Conservation (phyloP, 2,113 vertebrate species). For the Bombycilla garrulus region DNA sequence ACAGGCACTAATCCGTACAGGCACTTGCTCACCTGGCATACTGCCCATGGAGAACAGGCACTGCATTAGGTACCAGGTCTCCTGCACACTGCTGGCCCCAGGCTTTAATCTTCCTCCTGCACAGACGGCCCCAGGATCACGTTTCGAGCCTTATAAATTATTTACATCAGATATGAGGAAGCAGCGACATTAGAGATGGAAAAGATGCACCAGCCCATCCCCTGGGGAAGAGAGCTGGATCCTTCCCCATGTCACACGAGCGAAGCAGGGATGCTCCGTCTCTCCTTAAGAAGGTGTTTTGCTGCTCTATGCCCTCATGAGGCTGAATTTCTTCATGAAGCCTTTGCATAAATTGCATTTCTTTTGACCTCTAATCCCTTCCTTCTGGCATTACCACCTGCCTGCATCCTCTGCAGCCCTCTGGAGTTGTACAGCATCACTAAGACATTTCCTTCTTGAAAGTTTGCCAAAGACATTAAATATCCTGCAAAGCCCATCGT, state of each 20-base stretch:
- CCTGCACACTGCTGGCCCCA: background rate
- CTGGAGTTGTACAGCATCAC: background rate
- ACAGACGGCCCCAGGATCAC: background rate
- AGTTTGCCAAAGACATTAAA: background rate
- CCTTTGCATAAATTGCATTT: background rate
- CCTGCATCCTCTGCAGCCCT: background rate
- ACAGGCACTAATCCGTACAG: background rate
- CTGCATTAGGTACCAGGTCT: background rate
- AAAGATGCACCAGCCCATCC: slow-evolving; percentile 9
- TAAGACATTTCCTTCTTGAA: background rate
- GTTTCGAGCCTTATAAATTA: slow-evolving; percentile 55
- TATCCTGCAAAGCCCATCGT: background rate
- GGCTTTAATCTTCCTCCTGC: slow-evolving; percentile 4
- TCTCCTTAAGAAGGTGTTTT: background rate
- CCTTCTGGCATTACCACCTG: background rate
- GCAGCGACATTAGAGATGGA: slow-evolving; percentile 35
- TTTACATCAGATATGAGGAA: slow-evolving; percentile 40
- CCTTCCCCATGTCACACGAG: background rate
- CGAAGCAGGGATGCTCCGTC: background rate
- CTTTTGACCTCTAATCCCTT: background rate
- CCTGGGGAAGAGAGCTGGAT: background rate
- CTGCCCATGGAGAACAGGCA: background rate
- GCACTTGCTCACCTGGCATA: background rate
- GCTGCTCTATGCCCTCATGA: background rate
- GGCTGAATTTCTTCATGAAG: background rate